Percentiles rank a stretch among this genome's conserved stretches.
Evolutionary conservation across 2,888 invertebrate genomes (phyloP).

Genomic region (Pediacus dermestoides): DNA sequence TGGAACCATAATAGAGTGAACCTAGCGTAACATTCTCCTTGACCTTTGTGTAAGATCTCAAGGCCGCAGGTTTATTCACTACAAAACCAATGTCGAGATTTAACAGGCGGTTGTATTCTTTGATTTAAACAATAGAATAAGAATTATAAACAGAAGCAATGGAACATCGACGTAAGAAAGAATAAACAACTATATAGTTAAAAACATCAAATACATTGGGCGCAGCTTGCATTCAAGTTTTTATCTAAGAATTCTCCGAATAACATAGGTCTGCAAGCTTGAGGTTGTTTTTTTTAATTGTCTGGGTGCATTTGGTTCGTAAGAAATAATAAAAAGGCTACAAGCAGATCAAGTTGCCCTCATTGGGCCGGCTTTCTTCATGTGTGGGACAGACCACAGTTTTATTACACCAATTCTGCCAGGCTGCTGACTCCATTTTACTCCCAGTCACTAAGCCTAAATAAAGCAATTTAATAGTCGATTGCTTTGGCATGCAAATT

Average conservation of each 20-base stretch:
- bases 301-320: slow-evolving; percentile 28
- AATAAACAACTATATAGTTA: neutral
- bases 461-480: too few relatives aligned
- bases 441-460: too few relatives aligned
- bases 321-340: slow-evolving; percentile 27
- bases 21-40: slow-evolving; percentile 41
- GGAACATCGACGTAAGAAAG: neutral
- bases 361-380: slow-evolving; percentile 26
- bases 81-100: slow-evolving; percentile 22
- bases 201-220: neutral
- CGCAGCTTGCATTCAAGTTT: neutral
- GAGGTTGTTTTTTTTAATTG: slow-evolving; percentile 25
- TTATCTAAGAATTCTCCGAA: slow-evolving; percentile 5
- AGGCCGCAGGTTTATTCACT: slow-evolving; percentile 40
- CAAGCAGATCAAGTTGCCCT: slow-evolving; percentile 28
- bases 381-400: slow-evolving; percentile 28
- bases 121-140: slow-evolving; percentile 27
- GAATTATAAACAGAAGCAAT: slow-evolving; percentile 1
- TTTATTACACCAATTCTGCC: slow-evolving; percentile 33
- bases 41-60: slow-evolving; percentile 33
- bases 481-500: too few relatives aligned
- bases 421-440: slow-evolving; percentile 23
- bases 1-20: slow-evolving; percentile 20
- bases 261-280: slow-evolving; percentile 3
- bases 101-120: slow-evolving; percentile 32